Evolutionary conservation across 2,797 vertebrate genomes (phyloP).

Genomic region (Limosa lapponica): DNA sequence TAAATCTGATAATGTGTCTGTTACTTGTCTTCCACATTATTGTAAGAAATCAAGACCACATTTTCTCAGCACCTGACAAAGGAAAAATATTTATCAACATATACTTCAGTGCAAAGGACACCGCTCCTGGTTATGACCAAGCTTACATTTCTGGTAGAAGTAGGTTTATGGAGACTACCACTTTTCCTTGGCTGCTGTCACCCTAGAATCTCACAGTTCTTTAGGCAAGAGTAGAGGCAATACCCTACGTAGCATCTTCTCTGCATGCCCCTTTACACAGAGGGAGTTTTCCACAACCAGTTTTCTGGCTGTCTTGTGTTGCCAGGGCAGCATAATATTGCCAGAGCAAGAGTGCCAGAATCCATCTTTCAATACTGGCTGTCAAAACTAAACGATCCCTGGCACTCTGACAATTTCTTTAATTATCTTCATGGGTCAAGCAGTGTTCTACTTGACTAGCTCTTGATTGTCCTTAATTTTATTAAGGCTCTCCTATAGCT

Average conservation of each 20-base stretch:
- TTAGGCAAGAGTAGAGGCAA: not conserved
- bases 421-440: slow-evolving; percentile 7
- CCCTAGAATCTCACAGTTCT: not conserved
- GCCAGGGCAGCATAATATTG: not conserved
- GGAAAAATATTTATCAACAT: not conserved
- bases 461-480: slow-evolving; percentile 17
- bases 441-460: not conserved
- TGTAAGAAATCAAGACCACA: not conserved
- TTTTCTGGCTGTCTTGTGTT: not conserved
- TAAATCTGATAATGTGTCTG: not conserved
- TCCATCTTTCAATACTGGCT: not conserved
- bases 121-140: not conserved
- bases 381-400: slow-evolving; percentile 16
- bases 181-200: not conserved
- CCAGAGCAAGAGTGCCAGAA: slow-evolving; percentile 1
- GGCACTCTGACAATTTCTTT: not conserved
- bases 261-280: not conserved
- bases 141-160: not conserved
- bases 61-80: not conserved
- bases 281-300: not conserved
- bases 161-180: not conserved
- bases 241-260: not conserved
- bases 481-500: not conserved
- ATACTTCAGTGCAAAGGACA: not conserved
- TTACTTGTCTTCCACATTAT: not conserved